phyloP scores from a whole-genome alignment of 2,797 vertebrate species.

The Eulemur coronatus region DNA sequence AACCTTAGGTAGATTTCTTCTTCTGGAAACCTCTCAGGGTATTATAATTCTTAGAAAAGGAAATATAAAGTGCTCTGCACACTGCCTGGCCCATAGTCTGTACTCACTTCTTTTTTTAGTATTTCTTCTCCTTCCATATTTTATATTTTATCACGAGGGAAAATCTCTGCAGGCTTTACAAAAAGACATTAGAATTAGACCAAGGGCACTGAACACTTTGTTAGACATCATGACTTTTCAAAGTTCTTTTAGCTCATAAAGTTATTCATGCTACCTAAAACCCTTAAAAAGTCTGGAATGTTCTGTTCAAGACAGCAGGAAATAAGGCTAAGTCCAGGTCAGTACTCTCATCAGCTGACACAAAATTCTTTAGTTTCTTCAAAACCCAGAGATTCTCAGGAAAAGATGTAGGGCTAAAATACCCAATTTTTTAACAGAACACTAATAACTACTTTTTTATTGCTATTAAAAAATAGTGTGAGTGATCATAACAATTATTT shows the following conservation, averaged over 20 bases:
- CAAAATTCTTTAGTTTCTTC: neutral
- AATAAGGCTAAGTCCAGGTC: neutral
- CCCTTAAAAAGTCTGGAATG: neutral
- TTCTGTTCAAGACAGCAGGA: neutral
- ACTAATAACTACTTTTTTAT: neutral
- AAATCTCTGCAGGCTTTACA: neutral
- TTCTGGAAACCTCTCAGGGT: neutral
- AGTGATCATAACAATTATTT: slow-evolving; percentile 28
- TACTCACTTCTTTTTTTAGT: neutral
- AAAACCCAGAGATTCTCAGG: neutral
- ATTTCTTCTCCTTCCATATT: neutral
- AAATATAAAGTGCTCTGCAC: neutral
- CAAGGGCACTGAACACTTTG: neutral
- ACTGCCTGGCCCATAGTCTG: neutral
- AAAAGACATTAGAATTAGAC: neutral
- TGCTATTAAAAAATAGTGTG: neutral
- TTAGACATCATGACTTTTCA: neutral
- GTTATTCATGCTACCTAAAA: neutral
- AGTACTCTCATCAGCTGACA: neutral
- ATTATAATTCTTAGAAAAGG: neutral
- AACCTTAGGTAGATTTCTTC: neutral
- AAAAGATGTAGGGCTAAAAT: neutral
- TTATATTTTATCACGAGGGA: neutral
- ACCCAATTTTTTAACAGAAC: neutral
- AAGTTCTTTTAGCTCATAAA: neutral